These are phyloP conservation scores for Parapristionchus giblindavisi DNA, from an alignment of 2,888 invertebrate genomes.

Conservation along the genomic window DNA sequence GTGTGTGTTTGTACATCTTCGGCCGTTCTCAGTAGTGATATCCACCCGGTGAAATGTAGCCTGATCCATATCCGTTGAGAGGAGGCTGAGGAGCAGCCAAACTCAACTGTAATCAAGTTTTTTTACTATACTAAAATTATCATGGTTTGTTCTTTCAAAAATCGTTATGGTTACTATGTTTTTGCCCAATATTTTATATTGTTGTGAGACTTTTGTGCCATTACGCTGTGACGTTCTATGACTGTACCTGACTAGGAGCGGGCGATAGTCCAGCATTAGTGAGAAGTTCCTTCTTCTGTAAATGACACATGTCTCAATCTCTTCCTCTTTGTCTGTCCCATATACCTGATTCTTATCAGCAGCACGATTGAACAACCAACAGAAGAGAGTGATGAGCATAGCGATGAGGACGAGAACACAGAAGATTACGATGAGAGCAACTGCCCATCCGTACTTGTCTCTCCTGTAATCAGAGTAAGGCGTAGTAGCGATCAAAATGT, in stretches of 20 bases:
- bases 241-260: slow-evolving; percentile 24
- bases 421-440: slow-evolving; percentile 59
- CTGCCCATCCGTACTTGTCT: slow-evolving; percentile 57
- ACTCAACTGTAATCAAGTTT: too few species aligned
- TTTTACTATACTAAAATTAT: neutral
- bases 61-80: slow-evolving; percentile 4
- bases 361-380: slow-evolving; percentile 56
- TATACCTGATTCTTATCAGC: slow-evolving; percentile 35
- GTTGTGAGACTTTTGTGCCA: neutral
- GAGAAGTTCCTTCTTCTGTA: slow-evolving; percentile 38
- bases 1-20: neutral
- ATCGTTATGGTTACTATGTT: neutral
- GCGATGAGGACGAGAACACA: slow-evolving; percentile 54
- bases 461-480: slow-evolving; percentile 49
- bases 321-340: too few species aligned
- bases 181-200: neutral
- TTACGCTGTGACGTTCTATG: too few species aligned
- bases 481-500: too few species aligned
- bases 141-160: neutral
- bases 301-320: too few species aligned
- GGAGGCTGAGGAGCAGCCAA: slow-evolving; percentile 30
- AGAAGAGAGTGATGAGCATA: slow-evolving; percentile 51
- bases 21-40: slow-evolving; percentile 32
- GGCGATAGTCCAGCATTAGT: slow-evolving; percentile 36
- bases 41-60: slow-evolving; percentile 38